These are phyloP conservation scores for Apocheima hispidaria DNA, from an alignment of 2,888 invertebrate genomes.

Conservation along the genomic window DNA sequence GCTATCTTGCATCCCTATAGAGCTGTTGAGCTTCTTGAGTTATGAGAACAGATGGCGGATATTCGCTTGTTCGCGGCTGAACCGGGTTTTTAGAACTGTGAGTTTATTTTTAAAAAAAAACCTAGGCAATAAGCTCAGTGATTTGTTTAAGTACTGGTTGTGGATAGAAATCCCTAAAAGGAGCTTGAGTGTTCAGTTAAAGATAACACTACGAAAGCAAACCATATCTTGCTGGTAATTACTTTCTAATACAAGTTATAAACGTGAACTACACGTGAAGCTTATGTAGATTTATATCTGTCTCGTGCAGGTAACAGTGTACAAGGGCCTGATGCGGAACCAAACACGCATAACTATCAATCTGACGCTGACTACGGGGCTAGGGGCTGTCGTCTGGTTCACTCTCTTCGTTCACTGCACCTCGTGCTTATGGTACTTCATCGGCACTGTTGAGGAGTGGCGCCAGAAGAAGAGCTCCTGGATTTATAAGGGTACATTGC, in stretches of 20 bases:
- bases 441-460: slow-evolving; percentile 60
- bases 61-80: slow-evolving; percentile 68
- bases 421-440: slow-evolving; percentile 70
- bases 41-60: slow-evolving; percentile 46
- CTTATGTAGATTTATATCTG: background rate
- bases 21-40: slow-evolving; percentile 53
- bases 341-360: slow-evolving; percentile 62
- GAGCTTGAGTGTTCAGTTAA: no score
- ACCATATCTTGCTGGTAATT: no score
- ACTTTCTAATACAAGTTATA: no score
- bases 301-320: slow-evolving; percentile 60
- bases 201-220: no score
- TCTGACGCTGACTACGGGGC: slow-evolving; percentile 57
- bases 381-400: slow-evolving; percentile 70
- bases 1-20: slow-evolving; percentile 65
- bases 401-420: slow-evolving; percentile 65
- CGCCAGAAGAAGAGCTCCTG: slow-evolving; percentile 59
- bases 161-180: no score
- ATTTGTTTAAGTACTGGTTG: background rate
- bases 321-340: slow-evolving; percentile 60
- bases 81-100: slow-evolving; percentile 64
- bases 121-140: background rate
- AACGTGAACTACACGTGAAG: no score
- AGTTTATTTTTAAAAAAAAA: slow-evolving; percentile 35
- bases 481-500: slow-evolving; percentile 55